Percentiles rank a stretch among this genome's conserved stretches.
Conservation (phyloP, 2,113 vertebrate species). For the Campylorhamphus procurvoides region DNA sequence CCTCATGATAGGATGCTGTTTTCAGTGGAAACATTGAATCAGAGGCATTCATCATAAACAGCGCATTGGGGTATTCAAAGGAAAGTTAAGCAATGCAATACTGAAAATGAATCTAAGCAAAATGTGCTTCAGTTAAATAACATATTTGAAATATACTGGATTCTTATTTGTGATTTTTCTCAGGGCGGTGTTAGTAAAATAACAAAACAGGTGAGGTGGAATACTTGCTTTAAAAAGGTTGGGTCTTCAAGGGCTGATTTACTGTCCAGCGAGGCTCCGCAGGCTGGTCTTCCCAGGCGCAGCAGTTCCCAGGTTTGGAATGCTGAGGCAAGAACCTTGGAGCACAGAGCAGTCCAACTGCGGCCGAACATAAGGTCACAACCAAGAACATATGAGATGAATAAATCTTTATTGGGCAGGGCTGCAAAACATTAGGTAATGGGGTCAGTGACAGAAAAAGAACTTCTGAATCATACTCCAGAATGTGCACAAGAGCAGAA, state of each 20-base stretch:
- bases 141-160: neutral
- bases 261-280: neutral
- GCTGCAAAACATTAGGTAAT: slow-evolving; percentile 66
- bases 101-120: neutral
- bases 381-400: slow-evolving; percentile 55
- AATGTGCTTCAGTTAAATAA: neutral
- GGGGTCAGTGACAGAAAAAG: slow-evolving; percentile 27
- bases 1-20: neutral
- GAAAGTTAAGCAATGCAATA: neutral
- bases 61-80: neutral
- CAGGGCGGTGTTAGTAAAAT: neutral
- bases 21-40: neutral
- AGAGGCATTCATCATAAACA: neutral
- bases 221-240: neutral
- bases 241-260: neutral
- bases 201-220: neutral
- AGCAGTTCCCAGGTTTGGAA: neutral
- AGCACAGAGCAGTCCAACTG: slow-evolving; percentile 6
- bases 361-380: slow-evolving; percentile 35
- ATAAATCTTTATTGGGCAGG: slow-evolving; percentile 49
- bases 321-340: neutral
- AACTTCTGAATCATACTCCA: slow-evolving; percentile 24
- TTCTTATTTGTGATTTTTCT: neutral
- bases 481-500: neutral
- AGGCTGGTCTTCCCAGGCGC: neutral